phyloP scores from a whole-genome alignment of 2,888 invertebrate genomes.

The Ischnus inquisitorius region DNA sequence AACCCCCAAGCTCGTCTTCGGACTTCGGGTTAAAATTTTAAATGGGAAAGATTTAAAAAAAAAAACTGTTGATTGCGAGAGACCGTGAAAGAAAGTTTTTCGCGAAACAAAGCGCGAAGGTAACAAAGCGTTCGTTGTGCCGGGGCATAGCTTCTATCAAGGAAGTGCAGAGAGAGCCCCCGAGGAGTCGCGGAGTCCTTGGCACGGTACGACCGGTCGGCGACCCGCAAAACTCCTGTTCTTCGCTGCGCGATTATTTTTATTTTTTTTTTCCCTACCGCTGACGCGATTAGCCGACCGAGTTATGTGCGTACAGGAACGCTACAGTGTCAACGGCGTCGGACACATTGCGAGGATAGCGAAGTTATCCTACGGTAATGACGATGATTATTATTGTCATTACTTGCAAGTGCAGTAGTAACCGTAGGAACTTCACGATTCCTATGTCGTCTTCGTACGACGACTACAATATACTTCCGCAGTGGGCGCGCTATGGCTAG shows the following conservation, averaged over 20 bases:
- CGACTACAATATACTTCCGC: constrained; percentile 76
- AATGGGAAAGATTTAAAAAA: constrained; percentile 15
- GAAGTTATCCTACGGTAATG: constrained; percentile 8
- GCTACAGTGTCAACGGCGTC: constrained; percentile 33
- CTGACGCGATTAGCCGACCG: constrained; percentile 40
- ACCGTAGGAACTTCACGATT: constrained; percentile 57
- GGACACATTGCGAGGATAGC: background rate
- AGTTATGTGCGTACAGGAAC: constrained; percentile 31
- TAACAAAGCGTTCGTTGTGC: constrained; percentile 72
- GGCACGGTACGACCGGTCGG: constrained; percentile 81
- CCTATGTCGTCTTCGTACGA: constrained; percentile 48
- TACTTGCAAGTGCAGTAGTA: constrained; percentile 27
- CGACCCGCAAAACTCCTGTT: constrained; percentile 72
- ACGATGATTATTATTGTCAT: constrained; percentile 33
- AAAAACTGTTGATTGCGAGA: constrained; percentile 34
- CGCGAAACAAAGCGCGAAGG: constrained; percentile 34
- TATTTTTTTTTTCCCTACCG: constrained; percentile 6
- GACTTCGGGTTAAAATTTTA: background rate
- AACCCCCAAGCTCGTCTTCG: background rate
- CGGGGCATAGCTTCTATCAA: constrained; percentile 11
- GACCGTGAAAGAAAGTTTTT: constrained; percentile 41
- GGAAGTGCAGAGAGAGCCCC: constrained; percentile 62
- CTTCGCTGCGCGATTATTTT: constrained; percentile 12
- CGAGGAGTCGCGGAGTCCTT: constrained; percentile 75
- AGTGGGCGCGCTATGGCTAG: constrained; percentile 78